Evolutionary conservation across 2,797 vertebrate species (phyloP), one percentile per base, ranked within the genome.

Genomic region (Ctenopoma multispine): DNA sequence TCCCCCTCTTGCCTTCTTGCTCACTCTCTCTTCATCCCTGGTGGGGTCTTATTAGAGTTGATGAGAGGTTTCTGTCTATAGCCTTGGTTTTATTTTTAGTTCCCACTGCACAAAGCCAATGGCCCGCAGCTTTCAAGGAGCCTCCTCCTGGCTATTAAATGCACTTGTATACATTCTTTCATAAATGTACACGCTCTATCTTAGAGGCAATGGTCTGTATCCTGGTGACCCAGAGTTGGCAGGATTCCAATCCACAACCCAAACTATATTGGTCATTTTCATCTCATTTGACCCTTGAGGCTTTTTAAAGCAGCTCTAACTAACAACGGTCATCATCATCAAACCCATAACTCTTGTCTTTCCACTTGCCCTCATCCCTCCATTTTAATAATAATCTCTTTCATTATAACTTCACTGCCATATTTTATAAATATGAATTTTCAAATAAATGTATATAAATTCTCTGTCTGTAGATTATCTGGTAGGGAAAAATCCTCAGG

Each of bases 51-150:
- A 88, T 89, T 87, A 86, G 87, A 91, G 87, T 70, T 89, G 90
- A 88, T 88, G 86, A 89, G 85, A 86, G 87, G 77, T 86, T 90
- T 91, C 89, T 87, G 80, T 88, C 78, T 89, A 80, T 89, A 87
- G 86, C 82, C 73, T 69, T 55, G 80, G 77, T 83, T 91, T 85
- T 93, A 93, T 94, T 93, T 92, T 93, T 93, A 93, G 90, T 65
- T 72, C 73, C 64, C 47, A 50, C 80, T 79, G 83, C 82, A 77
- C 59, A 51, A 81, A 88, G 85, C 80, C 80, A 75, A 63, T 84
- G 79, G 78, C 87, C 83, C 47, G 41, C 63, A 87, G 89, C 87
- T 81, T 88, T 74, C 66, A 81, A 86, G 88, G 81, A 87, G 83
- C 86, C 63, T 82, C 80, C 69, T 70, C 71, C 62, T 29, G 29